Evolutionary conservation across 2,113 vertebrate species (phyloP).

Genomic region (Hystrix cristata): DNA sequence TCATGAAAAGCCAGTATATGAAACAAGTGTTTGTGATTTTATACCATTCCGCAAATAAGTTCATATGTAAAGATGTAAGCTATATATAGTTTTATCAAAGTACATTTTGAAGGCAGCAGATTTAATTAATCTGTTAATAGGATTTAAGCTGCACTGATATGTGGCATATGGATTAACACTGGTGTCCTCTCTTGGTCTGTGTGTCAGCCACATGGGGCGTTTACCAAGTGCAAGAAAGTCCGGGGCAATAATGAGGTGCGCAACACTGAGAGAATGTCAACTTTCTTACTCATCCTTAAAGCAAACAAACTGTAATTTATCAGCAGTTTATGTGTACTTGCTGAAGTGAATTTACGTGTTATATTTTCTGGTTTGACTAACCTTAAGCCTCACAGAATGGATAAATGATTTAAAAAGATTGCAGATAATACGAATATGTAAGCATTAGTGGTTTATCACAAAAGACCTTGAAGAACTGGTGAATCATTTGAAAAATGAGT

Average conservation of each 20-base stretch:
- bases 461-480: neutral
- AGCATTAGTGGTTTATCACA: neutral
- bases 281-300: neutral
- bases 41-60: neutral
- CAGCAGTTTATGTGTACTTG: neutral
- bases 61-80: neutral
- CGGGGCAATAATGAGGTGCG: neutral
- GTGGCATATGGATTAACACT: neutral
- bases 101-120: neutral
- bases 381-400: neutral
- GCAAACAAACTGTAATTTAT: neutral
- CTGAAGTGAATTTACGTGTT: neutral
- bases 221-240: neutral
- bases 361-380: neutral
- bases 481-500: neutral
- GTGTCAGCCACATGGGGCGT: neutral
- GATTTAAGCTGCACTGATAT: neutral
- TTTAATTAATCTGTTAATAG: neutral
- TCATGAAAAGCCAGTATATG: slow-evolving; percentile 10
- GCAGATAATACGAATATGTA: neutral
- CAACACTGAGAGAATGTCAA: neutral
- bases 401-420: neutral
- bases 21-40: neutral
- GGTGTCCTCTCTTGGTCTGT: neutral
- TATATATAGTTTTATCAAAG: neutral